These are phyloP conservation scores for Dryobotodes eremita DNA, from an alignment of 2,888 invertebrate species.

Conservation along the genomic window DNA sequence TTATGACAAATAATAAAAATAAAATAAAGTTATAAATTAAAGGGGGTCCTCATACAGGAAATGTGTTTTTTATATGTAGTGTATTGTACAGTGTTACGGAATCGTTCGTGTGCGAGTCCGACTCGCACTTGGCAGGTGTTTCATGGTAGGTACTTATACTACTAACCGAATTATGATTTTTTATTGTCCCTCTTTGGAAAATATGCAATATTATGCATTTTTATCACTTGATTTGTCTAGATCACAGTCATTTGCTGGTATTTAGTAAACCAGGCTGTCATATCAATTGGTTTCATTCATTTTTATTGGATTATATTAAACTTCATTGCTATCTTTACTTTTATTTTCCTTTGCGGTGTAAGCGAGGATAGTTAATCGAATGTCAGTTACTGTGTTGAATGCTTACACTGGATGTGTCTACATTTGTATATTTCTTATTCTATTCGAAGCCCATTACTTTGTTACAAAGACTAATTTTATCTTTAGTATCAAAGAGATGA, in stretches of 20 bases:
- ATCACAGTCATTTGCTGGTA: neutral
- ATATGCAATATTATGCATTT: neutral
- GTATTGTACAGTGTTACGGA: too few species aligned
- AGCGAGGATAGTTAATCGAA: constrained; percentile 53
- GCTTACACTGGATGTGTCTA: constrained; percentile 33
- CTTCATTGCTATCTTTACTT: constrained; percentile 50
- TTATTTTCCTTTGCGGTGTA: constrained; percentile 47
- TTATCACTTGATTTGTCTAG: neutral
- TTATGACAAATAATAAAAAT: too few species aligned
- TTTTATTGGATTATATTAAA: constrained; percentile 44
- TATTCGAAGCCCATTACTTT: constrained; percentile 36
- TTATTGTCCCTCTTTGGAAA: neutral
- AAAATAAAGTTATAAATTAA: too few species aligned
- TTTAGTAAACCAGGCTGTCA: constrained; percentile 15
- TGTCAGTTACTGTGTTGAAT: constrained; percentile 62
- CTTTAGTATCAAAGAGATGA: constrained; percentile 5
- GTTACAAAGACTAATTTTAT: constrained; percentile 23
- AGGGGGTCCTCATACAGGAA: too few species aligned
- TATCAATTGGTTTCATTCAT: constrained; percentile 25
- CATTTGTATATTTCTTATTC: constrained; percentile 45
- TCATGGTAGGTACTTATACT: neutral
- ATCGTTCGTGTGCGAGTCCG: too few species aligned
- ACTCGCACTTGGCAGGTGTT: too few species aligned
- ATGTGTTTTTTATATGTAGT: too few species aligned
- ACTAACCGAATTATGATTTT: neutral